Conservation (phyloP, 2,888 invertebrate species). For the Drosophila merina region DNA sequence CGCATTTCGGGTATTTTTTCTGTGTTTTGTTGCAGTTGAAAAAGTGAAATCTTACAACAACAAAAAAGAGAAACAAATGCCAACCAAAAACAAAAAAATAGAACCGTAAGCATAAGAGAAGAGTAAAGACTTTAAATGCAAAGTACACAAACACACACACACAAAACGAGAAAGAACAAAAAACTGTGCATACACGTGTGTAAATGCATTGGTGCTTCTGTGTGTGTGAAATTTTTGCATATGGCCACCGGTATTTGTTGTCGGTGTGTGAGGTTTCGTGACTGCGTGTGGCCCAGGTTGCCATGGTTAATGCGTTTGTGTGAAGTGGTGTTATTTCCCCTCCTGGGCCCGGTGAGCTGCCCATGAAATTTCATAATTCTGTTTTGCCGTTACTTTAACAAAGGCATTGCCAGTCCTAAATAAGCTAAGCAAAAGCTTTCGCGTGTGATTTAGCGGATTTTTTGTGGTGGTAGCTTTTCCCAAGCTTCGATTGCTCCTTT, state of each 20-base stretch:
- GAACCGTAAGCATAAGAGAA: constrained; percentile 30
- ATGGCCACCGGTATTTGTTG: constrained; percentile 45
- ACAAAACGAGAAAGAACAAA: constrained; percentile 18
- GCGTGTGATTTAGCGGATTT: constrained; percentile 4
- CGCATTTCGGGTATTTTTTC: constrained; percentile 48
- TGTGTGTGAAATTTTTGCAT: constrained; percentile 16
- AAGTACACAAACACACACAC: constrained; percentile 45
- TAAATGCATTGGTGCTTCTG: constrained; percentile 1
- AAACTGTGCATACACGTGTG: constrained; percentile 37
- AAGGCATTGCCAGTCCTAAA: constrained; percentile 54
- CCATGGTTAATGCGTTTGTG: constrained; percentile 2
- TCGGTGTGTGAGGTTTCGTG: constrained; percentile 21
- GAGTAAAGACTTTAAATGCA: constrained; percentile 55
- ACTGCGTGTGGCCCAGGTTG: constrained; percentile 16
- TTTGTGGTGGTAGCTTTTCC: constrained; percentile 3
- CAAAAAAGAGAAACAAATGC: constrained; percentile 34
- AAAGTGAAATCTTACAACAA: constrained; percentile 27
- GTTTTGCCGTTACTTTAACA: constrained; percentile 52
- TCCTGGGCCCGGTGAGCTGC: background rate
- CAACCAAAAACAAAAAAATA: constrained; percentile 25
- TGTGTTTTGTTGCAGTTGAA: constrained; percentile 24
- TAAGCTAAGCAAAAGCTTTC: constrained; percentile 33
- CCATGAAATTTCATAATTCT: background rate
- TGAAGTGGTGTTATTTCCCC: background rate
- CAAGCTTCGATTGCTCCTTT: constrained; percentile 8